Evolutionary conservation across 2,113 vertebrate species (phyloP).

Genomic region (Amazona guildingii): DNA sequence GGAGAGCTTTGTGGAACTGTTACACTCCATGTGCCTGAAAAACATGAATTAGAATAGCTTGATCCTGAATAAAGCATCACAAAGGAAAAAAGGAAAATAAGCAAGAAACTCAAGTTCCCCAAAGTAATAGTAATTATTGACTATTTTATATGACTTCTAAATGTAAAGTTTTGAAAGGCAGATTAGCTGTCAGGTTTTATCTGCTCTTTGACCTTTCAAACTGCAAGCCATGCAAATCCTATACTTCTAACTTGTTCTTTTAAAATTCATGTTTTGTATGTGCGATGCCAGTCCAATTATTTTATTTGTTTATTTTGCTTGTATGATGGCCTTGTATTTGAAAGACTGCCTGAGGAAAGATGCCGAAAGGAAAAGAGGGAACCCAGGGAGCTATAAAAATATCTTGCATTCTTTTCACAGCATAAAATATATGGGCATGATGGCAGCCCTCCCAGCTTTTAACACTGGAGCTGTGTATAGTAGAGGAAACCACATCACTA

Average conservation of each 20-base stretch:
- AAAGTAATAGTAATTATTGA: neutral
- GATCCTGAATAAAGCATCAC: neutral
- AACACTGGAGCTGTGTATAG: neutral
- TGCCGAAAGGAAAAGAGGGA: neutral
- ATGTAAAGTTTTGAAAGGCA: neutral
- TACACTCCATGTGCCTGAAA: neutral
- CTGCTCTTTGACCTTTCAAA: neutral
- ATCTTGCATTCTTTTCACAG: neutral
- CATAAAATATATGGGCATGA: neutral
- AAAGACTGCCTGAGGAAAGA: constrained; percentile 32
- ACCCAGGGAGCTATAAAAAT: constrained; percentile 18
- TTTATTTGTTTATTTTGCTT: constrained; percentile 11
- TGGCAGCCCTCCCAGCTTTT: neutral
- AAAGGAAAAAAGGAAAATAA: neutral
- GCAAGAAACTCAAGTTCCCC: neutral
- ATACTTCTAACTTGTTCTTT: neutral
- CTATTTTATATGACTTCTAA: neutral
- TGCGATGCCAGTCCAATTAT: neutral
- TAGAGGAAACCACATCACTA: neutral
- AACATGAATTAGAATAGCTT: neutral
- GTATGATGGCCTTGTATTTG: neutral
- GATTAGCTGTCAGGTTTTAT: neutral
- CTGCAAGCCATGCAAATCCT: neutral
- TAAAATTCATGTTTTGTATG: neutral
- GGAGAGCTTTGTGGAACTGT: neutral